Evolutionary conservation across 2,113 vertebrate genomes (phyloP), one percentile per base, ranked within the genome.

Genomic region (Cebus imitator): DNA sequence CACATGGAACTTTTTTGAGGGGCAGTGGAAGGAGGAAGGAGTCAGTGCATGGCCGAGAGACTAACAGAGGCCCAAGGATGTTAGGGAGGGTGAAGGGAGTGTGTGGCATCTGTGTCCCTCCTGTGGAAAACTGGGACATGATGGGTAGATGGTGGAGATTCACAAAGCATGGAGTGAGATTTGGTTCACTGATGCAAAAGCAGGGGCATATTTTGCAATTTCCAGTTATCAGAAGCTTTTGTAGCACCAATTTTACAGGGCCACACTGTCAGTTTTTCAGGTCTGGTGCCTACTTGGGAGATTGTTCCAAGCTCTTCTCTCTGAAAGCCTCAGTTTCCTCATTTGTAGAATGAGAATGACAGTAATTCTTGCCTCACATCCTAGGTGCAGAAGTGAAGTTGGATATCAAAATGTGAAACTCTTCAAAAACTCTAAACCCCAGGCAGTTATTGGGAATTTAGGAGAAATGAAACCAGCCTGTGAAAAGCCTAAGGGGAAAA

Each of bases 371-470:
- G 30, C 27, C 20, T 95, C 48, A 61, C 64, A 89, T 85, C 30
- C 64, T 35, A 55, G 64, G n/a, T 88, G 5, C 27, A 52, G n/a
- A 96, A 48, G 48, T 64, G 40, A 79, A 61, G 7, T 48, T 82
- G 79, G 20, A 48, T 57, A 27, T 70, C 14, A 73, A 86, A 93
- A 86, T 21, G 40, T 70, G n/a, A 88, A 45, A 75, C 73, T 88
- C 40, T 79, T 73, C 20, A 52, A 83, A 87, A 87, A 40, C 27
- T 23, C 27, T 2, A 58, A 48, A 3, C 21, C 50, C 27, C 35
- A 32, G 76, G 16, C 16, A 48, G 37, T 52, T 68, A 6, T 84
- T 91, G 93, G 97, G 98, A 98, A 96, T 8, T 4, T 27, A 35
- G 52, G 80, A 86, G 35, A 21, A 79, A 64, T 1, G 48, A 14